Conservation (phyloP, 2,797 vertebrate species). For the Protosalanx chinensis region DNA sequence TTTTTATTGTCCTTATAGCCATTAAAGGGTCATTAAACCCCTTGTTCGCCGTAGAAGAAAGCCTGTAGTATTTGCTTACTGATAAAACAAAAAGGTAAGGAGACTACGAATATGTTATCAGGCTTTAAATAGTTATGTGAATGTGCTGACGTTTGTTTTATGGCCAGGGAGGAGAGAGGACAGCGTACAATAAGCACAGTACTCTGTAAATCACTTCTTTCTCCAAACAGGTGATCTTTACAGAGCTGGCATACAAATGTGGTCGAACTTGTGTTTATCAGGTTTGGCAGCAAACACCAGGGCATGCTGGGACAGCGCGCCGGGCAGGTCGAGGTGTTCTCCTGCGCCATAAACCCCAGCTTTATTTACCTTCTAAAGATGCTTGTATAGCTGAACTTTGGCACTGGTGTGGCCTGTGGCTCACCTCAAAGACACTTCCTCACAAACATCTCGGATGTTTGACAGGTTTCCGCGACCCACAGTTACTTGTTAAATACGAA, state of each 20-base stretch:
- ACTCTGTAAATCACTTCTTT: constrained; percentile 40
- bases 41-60: constrained; percentile 24
- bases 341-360: constrained; percentile 57
- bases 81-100: constrained; percentile 37
- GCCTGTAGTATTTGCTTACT: constrained; percentile 38
- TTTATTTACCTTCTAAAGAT: constrained; percentile 52
- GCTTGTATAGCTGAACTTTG: constrained; percentile 45
- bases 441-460: constrained; percentile 27
- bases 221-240: constrained; percentile 29
- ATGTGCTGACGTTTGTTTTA: constrained; percentile 8
- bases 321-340: constrained; percentile 33
- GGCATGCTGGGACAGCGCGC: constrained; percentile 45
- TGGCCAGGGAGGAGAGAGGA: constrained; percentile 13
- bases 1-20: constrained; percentile 24
- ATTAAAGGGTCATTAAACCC: constrained; percentile 33
- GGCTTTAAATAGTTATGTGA: constrained; percentile 10
- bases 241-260: constrained; percentile 25
- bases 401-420: constrained; percentile 56
- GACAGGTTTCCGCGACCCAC: neutral
- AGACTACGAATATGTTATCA: constrained; percentile 41
- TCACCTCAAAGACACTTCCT: constrained; percentile 50
- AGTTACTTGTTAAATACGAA: neutral
- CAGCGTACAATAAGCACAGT: neutral
- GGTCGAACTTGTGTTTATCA: constrained; percentile 45
- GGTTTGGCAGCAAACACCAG: constrained; percentile 44